Base-by-base conservation (phyloP, 2,888 invertebrate species). In the Cryptus armator region DNA sequence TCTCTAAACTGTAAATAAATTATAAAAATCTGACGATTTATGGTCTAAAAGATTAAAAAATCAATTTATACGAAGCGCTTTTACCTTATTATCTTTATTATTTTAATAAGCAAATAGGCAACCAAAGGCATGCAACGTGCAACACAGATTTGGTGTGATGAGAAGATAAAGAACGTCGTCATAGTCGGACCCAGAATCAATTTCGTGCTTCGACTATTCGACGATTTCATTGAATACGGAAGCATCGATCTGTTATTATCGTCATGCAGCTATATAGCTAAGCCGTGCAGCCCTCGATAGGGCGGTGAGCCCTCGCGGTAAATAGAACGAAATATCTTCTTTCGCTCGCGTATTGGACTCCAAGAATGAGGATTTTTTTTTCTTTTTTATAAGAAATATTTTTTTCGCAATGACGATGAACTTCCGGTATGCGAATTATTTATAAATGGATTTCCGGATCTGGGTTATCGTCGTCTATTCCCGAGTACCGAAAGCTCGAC, bases 141-240 rank as follows among this genome's bases (percentile, higher is more conserved):
- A 10, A 53, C 6, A 53, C 53, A 24, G 24, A 53, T 19, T 19
- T 1, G 53, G 9, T 9, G 0, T 16, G 53, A 3, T 19, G 53
- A 16, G 14, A 16, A 16, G 37, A 48, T 3, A 32, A 46, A 68
- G 51, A 5, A 62, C 51, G 67, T 74, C 77, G 68, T 71, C 2
- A 51, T 84, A 84, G 79, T 81, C 84, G 81, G 68, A 77, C 81
- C 51, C 56, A 16, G 66, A 71, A 64, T 75, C 16, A 59, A 74
- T 77, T 43, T 9, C 46, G 71, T 71, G 48, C 71, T 72, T 81
- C 84, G 81, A 84, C 77, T 78, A 70, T 48, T 37, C 62, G 80
- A 81, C 72, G 46, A 64, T 29, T 56, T 16, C 37, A 46, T 59
- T 67, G 44, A 51, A 6, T 70, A n/a, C 64, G 51, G 48, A 72